Base-by-base conservation (phyloP, 1,140 invertebrate species). In the Cyclargus thomasi region DNA sequence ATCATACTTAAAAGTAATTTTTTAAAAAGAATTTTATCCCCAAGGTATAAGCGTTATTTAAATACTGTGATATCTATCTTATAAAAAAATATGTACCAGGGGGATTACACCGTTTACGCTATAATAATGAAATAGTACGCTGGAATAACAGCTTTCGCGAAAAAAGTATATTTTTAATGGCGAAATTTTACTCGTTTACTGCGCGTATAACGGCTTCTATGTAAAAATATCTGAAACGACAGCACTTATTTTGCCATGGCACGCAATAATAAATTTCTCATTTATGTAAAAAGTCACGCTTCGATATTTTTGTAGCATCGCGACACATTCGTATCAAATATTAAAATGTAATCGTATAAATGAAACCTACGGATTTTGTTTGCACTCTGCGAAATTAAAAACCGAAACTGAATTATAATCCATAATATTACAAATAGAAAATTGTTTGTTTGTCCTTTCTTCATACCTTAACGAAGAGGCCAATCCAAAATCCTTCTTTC, bases 181-280 rank as follows among this genome's bases (percentile, higher is more conserved):
- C 2, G 11, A 47, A 8, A 47, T 47, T 47, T 47, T 47, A 47
- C 14, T 47, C 39, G 14, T 47, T 47, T 47, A 47, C 39, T 47
- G 39, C 39, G 39, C 39, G 14, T 14, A 47, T 47, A 47, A 16
- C 14, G 39, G 39, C 1, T 47, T 47, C 39, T 47, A 16, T 47
- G 39, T 21, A 59, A 59, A 55, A 22, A 59, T 59, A 59, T 59
- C 55, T 20, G 55, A 20, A 20, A 59, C 53, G 53, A 17, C 55
- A 21, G 18, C 55, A 20, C 20, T 59, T 17, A 55, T 55, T 55
- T 59, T 20, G 20, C 20, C 18, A 21, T 8, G 18, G 6, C 55
- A 59, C 55, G 55, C 55, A 59, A 59, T 59, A 22, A 59, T 59
- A 55, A n/a, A 55, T 59, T 59, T 59, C 10, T 59, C 55, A 59